Conservation (phyloP, 2,113 vertebrate species). For the Cardinalis cardinalis region DNA sequence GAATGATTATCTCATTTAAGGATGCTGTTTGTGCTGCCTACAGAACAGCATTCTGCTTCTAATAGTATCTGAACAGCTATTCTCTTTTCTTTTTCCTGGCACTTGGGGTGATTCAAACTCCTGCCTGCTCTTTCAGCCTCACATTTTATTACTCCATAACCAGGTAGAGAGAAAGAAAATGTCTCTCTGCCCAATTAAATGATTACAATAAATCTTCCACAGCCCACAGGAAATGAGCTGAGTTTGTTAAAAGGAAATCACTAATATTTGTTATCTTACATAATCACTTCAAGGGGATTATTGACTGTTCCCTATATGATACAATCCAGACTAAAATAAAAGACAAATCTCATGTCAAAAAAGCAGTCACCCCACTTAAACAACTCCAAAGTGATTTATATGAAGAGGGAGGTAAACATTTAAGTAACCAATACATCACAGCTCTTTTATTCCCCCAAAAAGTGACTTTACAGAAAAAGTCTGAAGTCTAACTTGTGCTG, state of each 20-base stretch:
- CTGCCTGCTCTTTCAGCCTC: background rate
- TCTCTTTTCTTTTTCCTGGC: background rate
- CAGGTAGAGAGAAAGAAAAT: background rate
- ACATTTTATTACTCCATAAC: background rate
- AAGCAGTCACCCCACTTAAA: background rate
- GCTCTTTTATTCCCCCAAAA: background rate
- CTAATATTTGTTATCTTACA: conserved; percentile 1
- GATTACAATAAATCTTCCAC: background rate
- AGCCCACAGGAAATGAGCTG: background rate
- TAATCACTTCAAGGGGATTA: background rate
- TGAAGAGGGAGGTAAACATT: background rate
- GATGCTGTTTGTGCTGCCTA: background rate
- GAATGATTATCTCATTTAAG: background rate
- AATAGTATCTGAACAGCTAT: background rate
- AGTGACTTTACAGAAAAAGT: background rate
- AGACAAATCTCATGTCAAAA: background rate
- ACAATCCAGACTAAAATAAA: background rate
- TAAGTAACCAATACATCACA: background rate
- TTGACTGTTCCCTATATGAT: background rate
- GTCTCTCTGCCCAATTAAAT: background rate
- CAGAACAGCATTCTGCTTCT: background rate
- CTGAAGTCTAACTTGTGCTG: background rate
- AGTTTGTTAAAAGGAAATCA: conserved; percentile 22
- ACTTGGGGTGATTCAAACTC: background rate
- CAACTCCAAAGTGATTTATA: background rate